phyloP scores from a whole-genome alignment of 2,888 invertebrate species.

The Drosophila suboccidentalis region DNA sequence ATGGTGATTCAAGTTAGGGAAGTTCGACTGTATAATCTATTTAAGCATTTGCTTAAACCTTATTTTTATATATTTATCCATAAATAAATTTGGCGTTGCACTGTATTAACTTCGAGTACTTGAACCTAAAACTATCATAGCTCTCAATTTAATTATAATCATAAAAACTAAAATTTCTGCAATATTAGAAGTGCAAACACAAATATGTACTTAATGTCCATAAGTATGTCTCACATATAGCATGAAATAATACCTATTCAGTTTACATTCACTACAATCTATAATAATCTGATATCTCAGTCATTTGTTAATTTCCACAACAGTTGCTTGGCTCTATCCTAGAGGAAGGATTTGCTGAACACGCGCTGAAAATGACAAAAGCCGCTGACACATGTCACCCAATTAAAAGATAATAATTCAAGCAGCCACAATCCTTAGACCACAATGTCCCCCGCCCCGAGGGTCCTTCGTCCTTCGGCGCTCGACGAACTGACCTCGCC shows the following conservation, averaged over 20 bases:
- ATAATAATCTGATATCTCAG: conserved; percentile 41
- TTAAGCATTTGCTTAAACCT: no score
- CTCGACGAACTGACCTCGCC: conserved; percentile 29
- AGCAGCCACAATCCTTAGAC: conserved; percentile 40
- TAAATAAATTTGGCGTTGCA: no score
- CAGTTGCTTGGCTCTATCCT: conserved; percentile 8
- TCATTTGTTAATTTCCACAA: conserved; percentile 14
- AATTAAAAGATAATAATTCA: conserved; percentile 78
- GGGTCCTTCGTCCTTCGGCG: conserved; percentile 11
- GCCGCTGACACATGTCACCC: conserved; percentile 74
- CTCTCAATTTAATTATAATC: not conserved
- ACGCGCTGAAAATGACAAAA: conserved; percentile 59
- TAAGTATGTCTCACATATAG: not conserved
- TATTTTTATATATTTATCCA: no score
- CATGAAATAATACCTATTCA: not conserved
- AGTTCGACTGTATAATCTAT: no score
- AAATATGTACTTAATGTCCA: not conserved
- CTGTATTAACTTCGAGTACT: not conserved
- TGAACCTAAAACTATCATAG: not conserved
- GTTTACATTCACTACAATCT: not conserved
- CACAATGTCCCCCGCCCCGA: conserved; percentile 1
- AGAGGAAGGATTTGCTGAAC: conserved; percentile 9
- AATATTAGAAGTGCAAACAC: not conserved
- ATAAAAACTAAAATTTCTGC: not conserved
- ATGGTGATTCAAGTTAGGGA: no score